These are phyloP conservation scores for Semaprochilodus insignis DNA, from an alignment of 2,797 vertebrate genomes.

Conservation along the genomic window DNA sequence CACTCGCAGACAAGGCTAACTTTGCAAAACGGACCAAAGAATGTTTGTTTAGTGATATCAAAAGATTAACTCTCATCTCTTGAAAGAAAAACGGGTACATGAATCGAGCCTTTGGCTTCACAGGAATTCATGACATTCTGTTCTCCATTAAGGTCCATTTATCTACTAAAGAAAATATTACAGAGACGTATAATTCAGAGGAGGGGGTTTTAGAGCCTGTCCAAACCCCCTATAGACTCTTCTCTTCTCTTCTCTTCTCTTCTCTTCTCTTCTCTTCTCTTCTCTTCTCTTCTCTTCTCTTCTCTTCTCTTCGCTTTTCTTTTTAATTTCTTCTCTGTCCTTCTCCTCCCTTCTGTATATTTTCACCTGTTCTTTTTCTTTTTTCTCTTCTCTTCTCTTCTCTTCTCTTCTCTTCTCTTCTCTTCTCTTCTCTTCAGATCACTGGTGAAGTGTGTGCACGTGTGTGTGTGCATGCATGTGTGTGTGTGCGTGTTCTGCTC, in stretches of 20 bases:
- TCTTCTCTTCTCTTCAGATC: slow-evolving; percentile 5
- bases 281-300: neutral
- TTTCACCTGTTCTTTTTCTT: slow-evolving; percentile 25
- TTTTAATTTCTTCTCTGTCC: neutral
- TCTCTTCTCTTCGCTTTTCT: neutral
- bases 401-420: neutral
- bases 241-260: slow-evolving; percentile 25
- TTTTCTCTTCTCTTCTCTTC: slow-evolving; percentile 7
- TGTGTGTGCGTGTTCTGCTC: slow-evolving; percentile 50
- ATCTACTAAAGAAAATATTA: slow-evolving; percentile 61
- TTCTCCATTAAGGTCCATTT: slow-evolving; percentile 60
- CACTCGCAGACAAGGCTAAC: slow-evolving; percentile 55
- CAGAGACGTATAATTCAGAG: slow-evolving; percentile 54
- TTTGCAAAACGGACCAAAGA: slow-evolving; percentile 53
- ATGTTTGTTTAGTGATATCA: slow-evolving; percentile 62
- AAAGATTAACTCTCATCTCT: slow-evolving; percentile 60
- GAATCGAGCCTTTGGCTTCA: slow-evolving; percentile 56
- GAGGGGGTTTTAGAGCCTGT: slow-evolving; percentile 38
- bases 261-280: slow-evolving; percentile 16
- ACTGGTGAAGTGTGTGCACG: neutral
- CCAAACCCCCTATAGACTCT: slow-evolving; percentile 13
- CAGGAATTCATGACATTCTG: slow-evolving; percentile 60
- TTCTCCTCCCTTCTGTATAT: neutral
- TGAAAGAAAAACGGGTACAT: slow-evolving; percentile 52
- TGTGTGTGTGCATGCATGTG: neutral